These are phyloP conservation scores for Zoroaster sp. DNA, from an alignment of 53 echinoderm and acorn worm species.

Conservation along the genomic window DNA sequence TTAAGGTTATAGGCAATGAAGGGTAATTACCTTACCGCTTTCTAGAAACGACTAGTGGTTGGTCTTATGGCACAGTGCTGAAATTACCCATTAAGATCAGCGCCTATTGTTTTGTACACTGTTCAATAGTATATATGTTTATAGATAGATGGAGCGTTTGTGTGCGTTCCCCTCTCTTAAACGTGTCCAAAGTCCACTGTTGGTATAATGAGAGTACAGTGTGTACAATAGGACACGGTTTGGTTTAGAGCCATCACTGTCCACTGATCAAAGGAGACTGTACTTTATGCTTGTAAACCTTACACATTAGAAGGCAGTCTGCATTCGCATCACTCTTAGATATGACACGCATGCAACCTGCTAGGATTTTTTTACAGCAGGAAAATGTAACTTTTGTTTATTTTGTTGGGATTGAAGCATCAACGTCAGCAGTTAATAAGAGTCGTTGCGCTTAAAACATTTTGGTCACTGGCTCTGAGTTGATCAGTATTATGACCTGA, in stretches of 20 bases:
- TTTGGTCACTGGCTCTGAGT: no score
- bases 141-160: slow-evolving; percentile 26
- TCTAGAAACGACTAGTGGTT: background rate
- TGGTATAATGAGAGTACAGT: slow-evolving; percentile 27
- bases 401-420: background rate
- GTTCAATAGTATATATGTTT: background rate
- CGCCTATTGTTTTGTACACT: slow-evolving; percentile 40
- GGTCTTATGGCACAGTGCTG: background rate
- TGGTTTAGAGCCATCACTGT: slow-evolving; percentile 1
- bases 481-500: no score
- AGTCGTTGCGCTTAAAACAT: background rate
- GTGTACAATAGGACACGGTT: slow-evolving; percentile 28
- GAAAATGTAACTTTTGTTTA: background rate
- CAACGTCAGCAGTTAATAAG: background rate
- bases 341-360: background rate
- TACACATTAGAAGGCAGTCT: background rate
- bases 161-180: slow-evolving; percentile 37
- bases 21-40: slow-evolving; percentile 7
- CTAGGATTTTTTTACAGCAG: no score
- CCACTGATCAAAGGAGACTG: slow-evolving; percentile 27
- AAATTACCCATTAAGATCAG: slow-evolving; percentile 32
- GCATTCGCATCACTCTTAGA: background rate
- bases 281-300: slow-evolving; percentile 18
- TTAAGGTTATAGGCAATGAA: background rate
- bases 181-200: slow-evolving; percentile 37